Evolutionary conservation across 2,888 invertebrate genomes (phyloP), one percentile per base, ranked within the genome.

Genomic region (Trichogramma evanescens): DNA sequence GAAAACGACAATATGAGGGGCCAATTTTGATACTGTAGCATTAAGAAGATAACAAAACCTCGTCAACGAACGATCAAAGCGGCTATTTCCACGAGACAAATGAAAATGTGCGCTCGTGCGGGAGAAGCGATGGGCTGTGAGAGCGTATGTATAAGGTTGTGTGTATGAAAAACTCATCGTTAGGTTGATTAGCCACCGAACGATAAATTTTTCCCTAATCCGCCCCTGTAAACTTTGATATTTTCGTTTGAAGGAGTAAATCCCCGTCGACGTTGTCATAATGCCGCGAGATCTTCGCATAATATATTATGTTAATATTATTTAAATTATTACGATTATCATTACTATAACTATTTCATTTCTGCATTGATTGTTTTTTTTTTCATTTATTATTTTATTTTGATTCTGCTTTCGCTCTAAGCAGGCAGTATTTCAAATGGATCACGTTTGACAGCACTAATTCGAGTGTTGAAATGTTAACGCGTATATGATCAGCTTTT

Each of bases 101-200:
- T 26, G 26, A 26, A 26, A 26, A 26, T 26, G 26, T 26, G 26
- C 26, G 26, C 26, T 26, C 26, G 26, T 26, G 26, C 26, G 26
- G 26, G 26, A 26, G 26, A 26, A 53, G 49, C 56, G 57, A 54
- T 53, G 62, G 59, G 58, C 62, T 62, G 62, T 62, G 62, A 62
- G 62, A 50, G 58, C 53, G 53, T 52, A 49, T 26, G 48, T n/a
- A 48, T 13, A 51, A 54, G 48, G 58, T 48, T 52, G 52, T 26
- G 48, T n/a, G 13, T 13, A 51, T 51, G 48, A 56, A 54, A 50
- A 10, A 46, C 41, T 42, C 40, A 41, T n/a, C 8, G 41, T 55
- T 58, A 48, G 26, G 57, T 53, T 48, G 58, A 55, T 51, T 58
- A 53, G 62, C 52, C 56, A 46, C 7, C 48, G 56, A 39, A 43